phyloP scores from a whole-genome alignment of 1,140 invertebrate genomes.

The Ceratina australensis region DNA sequence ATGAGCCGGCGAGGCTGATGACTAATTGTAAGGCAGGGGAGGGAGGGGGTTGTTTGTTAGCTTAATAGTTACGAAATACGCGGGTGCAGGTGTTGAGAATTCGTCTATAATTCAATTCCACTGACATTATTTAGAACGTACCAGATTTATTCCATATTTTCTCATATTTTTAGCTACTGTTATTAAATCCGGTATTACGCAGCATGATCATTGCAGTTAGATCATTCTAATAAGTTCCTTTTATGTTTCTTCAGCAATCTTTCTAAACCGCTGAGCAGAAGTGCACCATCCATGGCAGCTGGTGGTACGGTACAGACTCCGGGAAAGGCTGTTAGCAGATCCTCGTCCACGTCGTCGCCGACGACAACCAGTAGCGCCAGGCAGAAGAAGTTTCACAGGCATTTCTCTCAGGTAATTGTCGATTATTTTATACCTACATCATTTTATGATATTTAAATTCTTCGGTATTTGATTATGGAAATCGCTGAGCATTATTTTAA shows the following conservation, averaged over 20 bases:
- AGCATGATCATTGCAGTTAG: not conserved
- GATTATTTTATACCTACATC: too few species aligned
- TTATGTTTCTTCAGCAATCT: constrained; percentile 64
- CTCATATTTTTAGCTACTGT: too few species aligned
- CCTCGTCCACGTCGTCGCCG: constrained; percentile 73
- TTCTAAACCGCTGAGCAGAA: constrained; percentile 74
- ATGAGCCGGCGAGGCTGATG: constrained; percentile 1
- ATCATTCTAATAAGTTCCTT: not conserved
- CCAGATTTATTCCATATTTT: too few species aligned
- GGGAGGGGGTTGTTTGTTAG: not conserved
- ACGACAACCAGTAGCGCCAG: constrained; percentile 72
- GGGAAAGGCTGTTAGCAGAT: constrained; percentile 67
- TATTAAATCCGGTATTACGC: too few species aligned
- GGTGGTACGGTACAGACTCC: constrained; percentile 64
- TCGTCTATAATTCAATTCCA: too few species aligned
- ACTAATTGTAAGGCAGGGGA: not conserved
- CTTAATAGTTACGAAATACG: not conserved
- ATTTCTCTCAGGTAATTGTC: constrained; percentile 73
- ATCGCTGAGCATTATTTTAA: not conserved
- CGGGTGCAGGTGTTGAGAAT: too few species aligned
- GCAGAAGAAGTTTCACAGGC: constrained; percentile 76
- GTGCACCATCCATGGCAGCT: constrained; percentile 75
- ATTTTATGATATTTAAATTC: too few species aligned
- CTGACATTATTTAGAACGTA: too few species aligned
- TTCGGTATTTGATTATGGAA: too few species aligned